Percentiles rank a stretch among this genome's conserved stretches.
These are phyloP conservation scores for Lepidotrigona ventralis DNA, from an alignment of 1,140 invertebrate genomes.

Conservation along the genomic window DNA sequence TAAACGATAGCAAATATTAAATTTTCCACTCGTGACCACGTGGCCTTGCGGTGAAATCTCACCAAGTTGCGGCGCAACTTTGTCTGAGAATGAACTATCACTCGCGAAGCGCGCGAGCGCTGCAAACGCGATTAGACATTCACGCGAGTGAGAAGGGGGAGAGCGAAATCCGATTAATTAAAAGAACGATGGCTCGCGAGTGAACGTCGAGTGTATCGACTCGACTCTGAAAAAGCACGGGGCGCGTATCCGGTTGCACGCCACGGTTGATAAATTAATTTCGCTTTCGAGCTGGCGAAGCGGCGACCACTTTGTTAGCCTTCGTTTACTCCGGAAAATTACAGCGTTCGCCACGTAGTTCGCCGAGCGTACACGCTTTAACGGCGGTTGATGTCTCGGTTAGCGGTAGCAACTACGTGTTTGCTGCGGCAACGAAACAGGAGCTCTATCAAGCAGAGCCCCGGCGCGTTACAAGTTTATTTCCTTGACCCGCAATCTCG, in stretches of 20 bases:
- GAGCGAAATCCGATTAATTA: slow-evolving; percentile 7
- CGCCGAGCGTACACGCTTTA: slow-evolving; percentile 34
- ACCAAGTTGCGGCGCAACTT: too few relatives aligned
- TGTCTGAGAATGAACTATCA: too few relatives aligned
- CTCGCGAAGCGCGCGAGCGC: too few relatives aligned
- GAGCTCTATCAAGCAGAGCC: not conserved
- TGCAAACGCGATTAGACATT: too few relatives aligned
- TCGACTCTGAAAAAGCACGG: slow-evolving; percentile 19
- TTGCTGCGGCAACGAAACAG: slow-evolving; percentile 38
- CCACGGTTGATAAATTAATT: slow-evolving; percentile 48
- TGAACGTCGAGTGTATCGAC: not conserved
- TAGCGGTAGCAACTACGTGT: slow-evolving; percentile 21
- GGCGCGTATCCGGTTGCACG: not conserved
- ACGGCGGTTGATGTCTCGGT: slow-evolving; percentile 13
- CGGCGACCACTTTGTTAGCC: slow-evolving; percentile 47
- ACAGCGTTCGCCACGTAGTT: slow-evolving; percentile 51
- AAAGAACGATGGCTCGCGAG: not conserved
- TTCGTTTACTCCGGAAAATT: slow-evolving; percentile 56
- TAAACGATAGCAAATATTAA: too few relatives aligned
- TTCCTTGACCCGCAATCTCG: slow-evolving; percentile 19
- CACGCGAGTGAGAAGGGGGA: not conserved
- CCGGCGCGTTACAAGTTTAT: slow-evolving; percentile 26
- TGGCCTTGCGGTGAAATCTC: too few relatives aligned
- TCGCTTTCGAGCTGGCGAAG: slow-evolving; percentile 45
- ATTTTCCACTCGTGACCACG: too few relatives aligned